These are phyloP conservation scores for Hydriomena furcata DNA, from an alignment of 2,888 invertebrate species.

Conservation along the genomic window DNA sequence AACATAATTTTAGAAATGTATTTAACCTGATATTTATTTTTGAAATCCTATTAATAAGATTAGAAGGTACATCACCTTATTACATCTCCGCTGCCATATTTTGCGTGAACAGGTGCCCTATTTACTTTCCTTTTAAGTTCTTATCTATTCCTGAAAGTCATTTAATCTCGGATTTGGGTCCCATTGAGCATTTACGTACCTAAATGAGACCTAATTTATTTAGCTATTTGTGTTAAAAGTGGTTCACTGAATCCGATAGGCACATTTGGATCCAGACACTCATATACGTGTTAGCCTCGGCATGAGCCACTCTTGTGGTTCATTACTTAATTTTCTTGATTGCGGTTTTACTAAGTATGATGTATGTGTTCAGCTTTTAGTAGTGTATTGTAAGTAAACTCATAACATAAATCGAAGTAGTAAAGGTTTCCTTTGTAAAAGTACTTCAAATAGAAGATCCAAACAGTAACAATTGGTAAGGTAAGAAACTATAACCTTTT, in stretches of 20 bases:
- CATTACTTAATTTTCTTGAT: slow-evolving; percentile 6
- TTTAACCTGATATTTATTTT: too few species aligned
- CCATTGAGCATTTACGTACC: slow-evolving; percentile 7
- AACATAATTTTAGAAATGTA: too few species aligned
- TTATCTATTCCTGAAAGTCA: slow-evolving; percentile 2
- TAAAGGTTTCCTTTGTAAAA: too few species aligned
- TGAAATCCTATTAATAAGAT: too few species aligned
- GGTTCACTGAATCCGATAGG: not conserved
- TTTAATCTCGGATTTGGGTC: slow-evolving; percentile 1
- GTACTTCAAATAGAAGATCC: too few species aligned
- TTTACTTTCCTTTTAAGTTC: not conserved
- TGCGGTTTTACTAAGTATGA: not conserved
- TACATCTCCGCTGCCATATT: too few species aligned
- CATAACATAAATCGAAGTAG: too few species aligned
- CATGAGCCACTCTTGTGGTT: not conserved
- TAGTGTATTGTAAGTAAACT: too few species aligned
- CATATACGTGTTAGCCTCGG: not conserved
- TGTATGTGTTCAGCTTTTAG: not conserved
- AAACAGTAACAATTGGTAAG: too few species aligned
- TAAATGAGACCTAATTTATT: slow-evolving; percentile 16
- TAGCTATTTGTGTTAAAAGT: slow-evolving; percentile 8
- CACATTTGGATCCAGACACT: slow-evolving; percentile 11
- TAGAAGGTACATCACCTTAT: too few species aligned
- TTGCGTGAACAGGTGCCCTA: too few species aligned
- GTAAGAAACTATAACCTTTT: too few species aligned